These are phyloP conservation scores for Corythornis cristatus DNA, from an alignment of 2,113 vertebrate genomes.

Conservation along the genomic window DNA sequence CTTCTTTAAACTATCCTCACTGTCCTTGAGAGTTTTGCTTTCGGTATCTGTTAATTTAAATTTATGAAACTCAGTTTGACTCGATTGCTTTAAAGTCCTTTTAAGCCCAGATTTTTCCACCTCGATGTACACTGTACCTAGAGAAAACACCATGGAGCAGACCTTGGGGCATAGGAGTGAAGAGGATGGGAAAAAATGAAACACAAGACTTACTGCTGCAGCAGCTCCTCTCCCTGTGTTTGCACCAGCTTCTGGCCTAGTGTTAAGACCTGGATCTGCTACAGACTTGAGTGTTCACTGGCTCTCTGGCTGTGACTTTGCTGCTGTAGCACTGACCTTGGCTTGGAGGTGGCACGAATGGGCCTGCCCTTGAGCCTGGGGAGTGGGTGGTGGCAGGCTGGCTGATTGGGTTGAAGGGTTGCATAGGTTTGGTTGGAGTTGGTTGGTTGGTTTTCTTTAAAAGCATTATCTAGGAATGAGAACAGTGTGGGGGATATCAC, in stretches of 20 bases:
- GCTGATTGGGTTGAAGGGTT: background rate
- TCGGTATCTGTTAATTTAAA: background rate
- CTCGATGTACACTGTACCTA: accelerated
- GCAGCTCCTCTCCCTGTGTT: background rate
- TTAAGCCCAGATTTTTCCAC: background rate
- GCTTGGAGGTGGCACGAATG: background rate
- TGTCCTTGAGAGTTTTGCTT: background rate
- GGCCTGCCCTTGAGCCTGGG: background rate
- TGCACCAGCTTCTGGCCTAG: background rate
- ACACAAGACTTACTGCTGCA: background rate
- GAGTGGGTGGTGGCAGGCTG: accelerated
- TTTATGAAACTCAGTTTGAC: background rate
- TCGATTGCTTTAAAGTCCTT: background rate
- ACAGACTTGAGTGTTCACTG: background rate
- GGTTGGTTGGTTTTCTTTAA: background rate
- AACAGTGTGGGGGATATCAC: background rate
- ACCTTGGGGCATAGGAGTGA: background rate
- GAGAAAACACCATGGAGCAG: background rate
- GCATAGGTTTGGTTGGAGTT: background rate
- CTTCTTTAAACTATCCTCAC: background rate
- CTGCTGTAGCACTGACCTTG: background rate
- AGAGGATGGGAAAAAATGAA: background rate
- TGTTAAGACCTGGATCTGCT: background rate
- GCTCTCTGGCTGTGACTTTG: background rate
- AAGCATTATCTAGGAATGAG: background rate